These are phyloP conservation scores for Agrilus planipennis DNA, from an alignment of 1,140 invertebrate species.

Conservation along the genomic window DNA sequence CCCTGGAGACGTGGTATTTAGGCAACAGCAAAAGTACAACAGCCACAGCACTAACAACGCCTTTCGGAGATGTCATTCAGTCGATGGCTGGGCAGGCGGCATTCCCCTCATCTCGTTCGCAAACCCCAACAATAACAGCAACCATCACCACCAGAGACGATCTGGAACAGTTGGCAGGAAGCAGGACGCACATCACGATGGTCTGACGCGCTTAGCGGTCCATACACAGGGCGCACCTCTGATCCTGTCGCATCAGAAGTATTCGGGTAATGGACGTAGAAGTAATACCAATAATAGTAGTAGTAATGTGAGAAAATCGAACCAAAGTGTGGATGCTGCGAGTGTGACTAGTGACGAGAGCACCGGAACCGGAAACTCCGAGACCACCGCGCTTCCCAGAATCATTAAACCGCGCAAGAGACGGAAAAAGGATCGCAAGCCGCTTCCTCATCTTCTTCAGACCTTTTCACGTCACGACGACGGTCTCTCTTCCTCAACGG, in stretches of 20 bases:
- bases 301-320: conserved; percentile 29
- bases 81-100: conserved; percentile 30
- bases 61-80: conserved; percentile 13
- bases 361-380: conserved; percentile 55
- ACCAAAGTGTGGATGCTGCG: conserved; percentile 39
- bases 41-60: background rate
- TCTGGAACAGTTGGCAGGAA: conserved; percentile 19
- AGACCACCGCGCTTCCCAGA: conserved; percentile 67
- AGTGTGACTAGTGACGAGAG: conserved; percentile 67
- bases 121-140: conserved; percentile 18
- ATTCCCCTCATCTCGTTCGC: conserved; percentile 28
- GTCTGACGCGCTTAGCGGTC: conserved; percentile 52
- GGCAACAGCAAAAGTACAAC: background rate
- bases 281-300: conserved; percentile 24
- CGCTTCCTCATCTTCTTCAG: conserved; percentile 28
- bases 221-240: conserved; percentile 67
- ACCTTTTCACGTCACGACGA: conserved; percentile 14
- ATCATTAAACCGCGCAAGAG: conserved; percentile 82
- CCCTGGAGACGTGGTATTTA: conserved; percentile 21
- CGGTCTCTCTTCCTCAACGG: conserved; percentile 29
- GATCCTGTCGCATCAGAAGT: conserved; percentile 45
- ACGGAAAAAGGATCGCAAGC: conserved; percentile 78
- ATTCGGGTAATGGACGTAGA: background rate
- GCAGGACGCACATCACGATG: conserved; percentile 32
- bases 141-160: conserved; percentile 18